phyloP scores from a whole-genome alignment of 2,888 invertebrate genomes.

The Tiliacea aurago region DNA sequence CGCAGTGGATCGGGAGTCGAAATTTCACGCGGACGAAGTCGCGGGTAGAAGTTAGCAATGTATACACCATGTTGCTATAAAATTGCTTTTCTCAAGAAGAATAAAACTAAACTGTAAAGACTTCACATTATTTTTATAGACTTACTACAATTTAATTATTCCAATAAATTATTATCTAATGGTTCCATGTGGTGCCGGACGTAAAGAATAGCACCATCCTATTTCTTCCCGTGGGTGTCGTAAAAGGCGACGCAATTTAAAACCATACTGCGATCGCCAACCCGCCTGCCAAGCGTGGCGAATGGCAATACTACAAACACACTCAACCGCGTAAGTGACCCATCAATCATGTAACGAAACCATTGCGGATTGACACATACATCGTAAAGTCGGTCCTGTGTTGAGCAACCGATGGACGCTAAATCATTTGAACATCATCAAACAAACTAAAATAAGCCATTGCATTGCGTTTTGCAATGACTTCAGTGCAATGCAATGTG shows the following conservation, averaged over 20 bases:
- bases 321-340: conserved; percentile 5
- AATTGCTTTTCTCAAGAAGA: background rate
- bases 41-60: no score
- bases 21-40: no score
- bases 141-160: background rate
- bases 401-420: conserved; percentile 48
- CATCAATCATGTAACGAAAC: conserved; percentile 45
- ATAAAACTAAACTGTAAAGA: background rate
- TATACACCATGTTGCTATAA: background rate
- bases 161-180: no score
- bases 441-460: conserved; percentile 27
- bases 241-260: no score
- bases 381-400: conserved; percentile 32
- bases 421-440: conserved; percentile 28
- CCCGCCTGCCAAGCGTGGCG: background rate
- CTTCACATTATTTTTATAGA: background rate
- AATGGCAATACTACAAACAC: background rate
- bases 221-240: no score
- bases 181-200: no score
- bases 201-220: no score
- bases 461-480: conserved; percentile 44
- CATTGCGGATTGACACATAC: conserved; percentile 51
- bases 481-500: conserved; percentile 22
- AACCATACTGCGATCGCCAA: no score
- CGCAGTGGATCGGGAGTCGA: no score